These are phyloP conservation scores for Heterotilapia buettikoferi DNA, from an alignment of 2,113 vertebrate species.

Conservation along the genomic window DNA sequence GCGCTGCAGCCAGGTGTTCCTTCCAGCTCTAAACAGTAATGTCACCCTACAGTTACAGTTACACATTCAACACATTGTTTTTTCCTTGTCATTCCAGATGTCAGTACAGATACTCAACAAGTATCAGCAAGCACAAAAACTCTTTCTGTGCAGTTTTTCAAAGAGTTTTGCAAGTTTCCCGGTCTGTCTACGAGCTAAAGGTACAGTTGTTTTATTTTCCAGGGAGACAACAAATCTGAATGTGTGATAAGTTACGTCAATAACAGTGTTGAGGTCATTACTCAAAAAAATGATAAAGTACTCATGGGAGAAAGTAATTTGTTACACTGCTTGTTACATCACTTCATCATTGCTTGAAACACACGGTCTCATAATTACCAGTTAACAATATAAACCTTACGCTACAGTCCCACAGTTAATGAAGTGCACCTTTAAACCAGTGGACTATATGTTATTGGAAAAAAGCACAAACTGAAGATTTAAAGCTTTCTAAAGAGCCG, in stretches of 20 bases:
- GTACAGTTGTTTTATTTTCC: background rate
- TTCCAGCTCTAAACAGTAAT: background rate
- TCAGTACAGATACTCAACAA: background rate
- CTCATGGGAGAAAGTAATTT: background rate
- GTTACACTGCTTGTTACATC: background rate
- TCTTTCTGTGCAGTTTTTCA: background rate
- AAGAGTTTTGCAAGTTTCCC: rapidly evolving
- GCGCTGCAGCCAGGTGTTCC: background rate
- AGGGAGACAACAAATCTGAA: background rate
- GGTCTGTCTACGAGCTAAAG: rapidly evolving
- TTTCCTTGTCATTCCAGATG: background rate
- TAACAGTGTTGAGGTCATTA: background rate
- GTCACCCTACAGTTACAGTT: background rate
- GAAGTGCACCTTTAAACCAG: background rate
- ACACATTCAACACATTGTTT: background rate
- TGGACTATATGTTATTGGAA: background rate
- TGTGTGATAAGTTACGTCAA: background rate
- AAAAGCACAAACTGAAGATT: background rate
- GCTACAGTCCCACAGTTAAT: rapidly evolving
- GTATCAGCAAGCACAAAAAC: background rate
- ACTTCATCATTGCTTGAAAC: background rate
- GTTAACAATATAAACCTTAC: rapidly evolving
- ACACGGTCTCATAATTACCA: rapidly evolving
- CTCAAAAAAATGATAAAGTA: background rate
- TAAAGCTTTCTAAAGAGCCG: background rate